These are phyloP conservation scores for Oxyura jamaicensis DNA, from an alignment of 2,113 vertebrate species.

Conservation along the genomic window DNA sequence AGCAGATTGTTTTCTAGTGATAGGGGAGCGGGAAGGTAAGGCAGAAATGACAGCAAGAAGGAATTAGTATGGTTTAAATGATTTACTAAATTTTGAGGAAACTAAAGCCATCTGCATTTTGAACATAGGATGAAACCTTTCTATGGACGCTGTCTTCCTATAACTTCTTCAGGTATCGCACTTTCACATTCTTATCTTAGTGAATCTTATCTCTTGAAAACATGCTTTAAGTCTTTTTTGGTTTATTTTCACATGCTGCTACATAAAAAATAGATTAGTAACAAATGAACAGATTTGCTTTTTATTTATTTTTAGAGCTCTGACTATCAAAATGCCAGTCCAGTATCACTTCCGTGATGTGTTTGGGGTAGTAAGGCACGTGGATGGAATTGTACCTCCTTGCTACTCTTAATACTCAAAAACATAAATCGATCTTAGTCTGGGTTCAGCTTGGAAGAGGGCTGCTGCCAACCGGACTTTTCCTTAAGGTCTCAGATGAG, in stretches of 20 bases:
- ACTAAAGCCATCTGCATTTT: neutral
- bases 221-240: fast-evolving
- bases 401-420: neutral
- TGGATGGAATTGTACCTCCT: neutral
- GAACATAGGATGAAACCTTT: neutral
- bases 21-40: neutral
- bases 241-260: neutral
- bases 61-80: neutral
- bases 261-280: neutral
- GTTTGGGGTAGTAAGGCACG: neutral
- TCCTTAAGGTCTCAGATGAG: neutral
- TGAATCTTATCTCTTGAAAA: neutral
- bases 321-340: neutral
- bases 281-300: fast-evolving
- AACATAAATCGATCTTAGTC: neutral
- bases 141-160: neutral
- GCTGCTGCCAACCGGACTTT: neutral
- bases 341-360: neutral
- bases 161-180: neutral
- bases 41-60: neutral
- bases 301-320: neutral
- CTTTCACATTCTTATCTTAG: neutral
- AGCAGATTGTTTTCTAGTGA: neutral
- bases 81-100: neutral
- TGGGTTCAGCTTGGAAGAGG: neutral